A percentile compares a stretch with the other conserved stretches of the same genome.
Evolutionary conservation across 2,113 vertebrate genomes (phyloP).

Genomic region (Sialia sialis): DNA sequence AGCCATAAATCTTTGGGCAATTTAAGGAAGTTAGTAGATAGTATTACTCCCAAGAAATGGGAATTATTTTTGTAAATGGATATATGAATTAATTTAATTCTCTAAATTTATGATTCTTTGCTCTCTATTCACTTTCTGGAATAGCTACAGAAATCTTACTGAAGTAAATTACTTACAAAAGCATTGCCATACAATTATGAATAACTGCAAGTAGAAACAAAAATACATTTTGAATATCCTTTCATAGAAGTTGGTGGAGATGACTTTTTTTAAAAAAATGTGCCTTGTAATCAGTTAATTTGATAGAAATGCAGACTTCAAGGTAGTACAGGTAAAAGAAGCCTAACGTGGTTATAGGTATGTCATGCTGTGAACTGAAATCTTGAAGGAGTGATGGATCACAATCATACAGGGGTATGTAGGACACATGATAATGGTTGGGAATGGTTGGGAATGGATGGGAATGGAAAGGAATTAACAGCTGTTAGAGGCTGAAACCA

Average conservation of each 20-base stretch:
- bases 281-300: background rate
- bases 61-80: background rate
- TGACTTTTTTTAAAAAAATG: background rate
- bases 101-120: background rate
- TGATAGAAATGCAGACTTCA: background rate
- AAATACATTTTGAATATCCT: background rate
- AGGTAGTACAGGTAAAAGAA: background rate
- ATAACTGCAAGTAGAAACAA: background rate
- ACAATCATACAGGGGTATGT: too few species aligned
- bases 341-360: accelerated
- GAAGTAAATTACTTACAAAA: background rate
- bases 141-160: background rate
- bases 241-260: background rate
- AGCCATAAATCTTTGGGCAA: background rate
- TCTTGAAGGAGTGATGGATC: background rate
- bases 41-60: background rate
- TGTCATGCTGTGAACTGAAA: background rate
- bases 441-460: background rate
- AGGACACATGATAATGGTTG: too few species aligned
- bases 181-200: background rate
- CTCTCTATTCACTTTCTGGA: background rate
- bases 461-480: background rate
- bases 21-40: background rate
- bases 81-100: background rate
- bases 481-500: background rate